Evolutionary conservation across 2,113 vertebrate species (phyloP).

Genomic region (Ptilonorhynchus violaceus): DNA sequence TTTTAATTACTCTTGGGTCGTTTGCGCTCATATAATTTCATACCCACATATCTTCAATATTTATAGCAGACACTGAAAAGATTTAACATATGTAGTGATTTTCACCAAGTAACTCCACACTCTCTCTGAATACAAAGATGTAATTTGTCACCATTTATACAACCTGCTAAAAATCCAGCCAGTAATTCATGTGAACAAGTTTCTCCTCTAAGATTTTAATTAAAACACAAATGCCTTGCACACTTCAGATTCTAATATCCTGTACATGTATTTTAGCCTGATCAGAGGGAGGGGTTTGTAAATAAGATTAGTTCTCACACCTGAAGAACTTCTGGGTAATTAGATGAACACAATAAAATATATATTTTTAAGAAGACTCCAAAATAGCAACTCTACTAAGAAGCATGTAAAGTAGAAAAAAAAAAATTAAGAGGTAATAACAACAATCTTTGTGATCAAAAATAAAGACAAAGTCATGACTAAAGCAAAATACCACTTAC

Average conservation of each 20-base stretch:
- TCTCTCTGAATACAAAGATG: constrained; percentile 74
- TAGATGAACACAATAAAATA: background rate
- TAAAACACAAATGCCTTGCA: constrained; percentile 67
- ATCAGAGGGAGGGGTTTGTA: constrained; percentile 4
- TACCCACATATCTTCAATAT: constrained; percentile 73
- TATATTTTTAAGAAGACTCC: background rate
- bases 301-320: constrained; percentile 25
- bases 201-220: constrained; percentile 71
- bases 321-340: background rate
- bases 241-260: constrained; percentile 54
- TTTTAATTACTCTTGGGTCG: constrained; percentile 66
- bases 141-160: constrained; percentile 73
- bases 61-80: constrained; percentile 70
- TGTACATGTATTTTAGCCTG: constrained; percentile 25
- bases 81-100: constrained; percentile 76
- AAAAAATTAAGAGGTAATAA: background rate
- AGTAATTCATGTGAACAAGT: constrained; percentile 73
- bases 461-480: background rate
- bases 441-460: background rate
- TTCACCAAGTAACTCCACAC: constrained; percentile 70
- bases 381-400: background rate
- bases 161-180: constrained; percentile 68
- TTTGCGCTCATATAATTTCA: constrained; percentile 68
- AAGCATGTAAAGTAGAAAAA: background rate
- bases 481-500: background rate